phyloP scores from a whole-genome alignment of 2,113 vertebrate genomes.

The Nyctereutes procyonoides region DNA sequence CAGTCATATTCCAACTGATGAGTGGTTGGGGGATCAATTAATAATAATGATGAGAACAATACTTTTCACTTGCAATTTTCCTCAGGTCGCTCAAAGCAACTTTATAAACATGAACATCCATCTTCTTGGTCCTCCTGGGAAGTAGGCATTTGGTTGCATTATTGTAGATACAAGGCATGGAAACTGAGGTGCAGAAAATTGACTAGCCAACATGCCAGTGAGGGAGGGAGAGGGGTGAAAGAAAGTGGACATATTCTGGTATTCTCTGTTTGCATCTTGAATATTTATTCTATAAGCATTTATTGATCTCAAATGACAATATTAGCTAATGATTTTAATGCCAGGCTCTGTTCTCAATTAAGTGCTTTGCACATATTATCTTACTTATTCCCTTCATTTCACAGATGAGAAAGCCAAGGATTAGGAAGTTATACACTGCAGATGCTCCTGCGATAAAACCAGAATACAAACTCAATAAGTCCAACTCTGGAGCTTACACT shows the following conservation, averaged over 20 bases:
- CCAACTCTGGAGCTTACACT: neutral
- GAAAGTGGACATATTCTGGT: neutral
- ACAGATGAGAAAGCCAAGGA: conserved; percentile 22
- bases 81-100: conserved; percentile 59
- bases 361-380: neutral
- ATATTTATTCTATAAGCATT: neutral
- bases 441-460: neutral
- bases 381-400: neutral
- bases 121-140: conserved; percentile 70
- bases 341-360: neutral
- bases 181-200: neutral
- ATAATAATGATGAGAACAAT: conserved; percentile 71
- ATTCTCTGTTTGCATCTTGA: neutral
- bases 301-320: neutral
- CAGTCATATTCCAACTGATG: conserved; percentile 66
- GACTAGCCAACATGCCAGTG: neutral
- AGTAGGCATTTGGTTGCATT: conserved; percentile 7
- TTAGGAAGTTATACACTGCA: neutral
- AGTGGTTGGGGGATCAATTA: conserved; percentile 72
- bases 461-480: neutral
- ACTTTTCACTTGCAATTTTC: conserved; percentile 70
- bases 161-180: neutral
- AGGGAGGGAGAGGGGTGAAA: neutral
- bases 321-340: neutral
- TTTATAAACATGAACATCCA: conserved; percentile 69